A percentile compares a stretch with the other conserved stretches of the same genome.
These are phyloP conservation scores for Nephrotoma flavescens DNA, from an alignment of 2,888 invertebrate genomes.

Conservation along the genomic window DNA sequence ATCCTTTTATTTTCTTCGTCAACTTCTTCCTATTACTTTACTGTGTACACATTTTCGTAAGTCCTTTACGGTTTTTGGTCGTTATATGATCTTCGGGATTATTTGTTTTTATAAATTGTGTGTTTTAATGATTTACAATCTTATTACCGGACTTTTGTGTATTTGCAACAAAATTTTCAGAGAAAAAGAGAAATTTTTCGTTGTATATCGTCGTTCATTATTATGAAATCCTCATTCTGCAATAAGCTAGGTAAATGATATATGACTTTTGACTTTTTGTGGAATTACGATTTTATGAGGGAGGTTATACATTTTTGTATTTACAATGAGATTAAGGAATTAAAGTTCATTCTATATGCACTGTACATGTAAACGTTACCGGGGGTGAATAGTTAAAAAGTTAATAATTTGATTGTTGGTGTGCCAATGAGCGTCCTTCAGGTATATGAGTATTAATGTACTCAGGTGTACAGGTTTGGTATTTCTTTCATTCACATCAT, in stretches of 20 bases:
- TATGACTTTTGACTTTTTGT: neutral
- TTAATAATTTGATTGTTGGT: neutral
- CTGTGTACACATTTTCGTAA: neutral
- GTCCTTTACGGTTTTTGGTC: neutral
- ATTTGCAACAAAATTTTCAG: neutral
- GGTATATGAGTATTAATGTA: neutral
- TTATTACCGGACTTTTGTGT: neutral
- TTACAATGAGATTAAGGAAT: neutral
- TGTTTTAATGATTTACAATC: neutral
- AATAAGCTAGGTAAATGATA: neutral
- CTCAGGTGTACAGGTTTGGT: neutral
- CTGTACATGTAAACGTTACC: neutral
- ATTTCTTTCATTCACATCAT: too few species aligned
- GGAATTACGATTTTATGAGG: neutral
- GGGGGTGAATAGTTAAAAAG: neutral
- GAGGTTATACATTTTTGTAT: neutral
- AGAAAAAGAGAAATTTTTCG: neutral
- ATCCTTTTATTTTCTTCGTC: neutral
- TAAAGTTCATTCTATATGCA: neutral
- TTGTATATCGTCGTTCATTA: neutral
- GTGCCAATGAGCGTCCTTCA: neutral
- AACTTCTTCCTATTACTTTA: neutral
- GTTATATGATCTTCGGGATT: neutral
- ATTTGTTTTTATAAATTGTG: neutral
- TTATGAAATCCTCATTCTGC: neutral